A percentile compares a stretch with the other conserved stretches of the same genome.
phyloP scores from a whole-genome alignment of 2,113 vertebrate genomes.

The Mionectes macconnelli region DNA sequence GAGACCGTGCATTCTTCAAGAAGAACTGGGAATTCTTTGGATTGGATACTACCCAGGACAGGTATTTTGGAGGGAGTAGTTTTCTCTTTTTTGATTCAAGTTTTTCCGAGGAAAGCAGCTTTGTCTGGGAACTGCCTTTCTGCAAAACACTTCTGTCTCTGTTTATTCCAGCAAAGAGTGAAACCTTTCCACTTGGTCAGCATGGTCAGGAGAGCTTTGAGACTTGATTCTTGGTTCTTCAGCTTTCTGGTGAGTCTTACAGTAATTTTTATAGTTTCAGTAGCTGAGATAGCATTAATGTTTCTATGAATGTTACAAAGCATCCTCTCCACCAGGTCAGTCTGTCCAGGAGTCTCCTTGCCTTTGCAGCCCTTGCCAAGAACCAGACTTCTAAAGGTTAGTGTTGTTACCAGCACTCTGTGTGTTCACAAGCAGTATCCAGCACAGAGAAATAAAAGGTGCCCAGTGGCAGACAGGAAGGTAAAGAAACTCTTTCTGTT shows the following conservation, averaged over 20 bases:
- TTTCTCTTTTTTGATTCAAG: neutral
- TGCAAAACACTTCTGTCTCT: neutral
- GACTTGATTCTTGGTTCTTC: slow-evolving; percentile 16
- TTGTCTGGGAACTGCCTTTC: neutral
- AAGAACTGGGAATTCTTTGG: neutral
- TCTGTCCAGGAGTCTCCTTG: slow-evolving; percentile 36
- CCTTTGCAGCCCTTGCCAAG: slow-evolving; percentile 29
- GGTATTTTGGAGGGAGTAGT: neutral
- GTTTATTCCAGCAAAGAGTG: neutral
- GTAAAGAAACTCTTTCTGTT: neutral
- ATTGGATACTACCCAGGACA: neutral
- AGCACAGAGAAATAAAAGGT: neutral
- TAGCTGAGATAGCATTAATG: neutral
- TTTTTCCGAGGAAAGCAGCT: neutral
- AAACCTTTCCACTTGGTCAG: neutral
- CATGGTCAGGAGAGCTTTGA: neutral
- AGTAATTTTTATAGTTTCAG: neutral
- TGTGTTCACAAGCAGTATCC: neutral
- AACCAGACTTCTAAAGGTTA: slow-evolving; percentile 54
- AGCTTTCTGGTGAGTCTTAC: slow-evolving; percentile 54
- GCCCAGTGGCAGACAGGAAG: neutral
- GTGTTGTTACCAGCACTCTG: neutral
- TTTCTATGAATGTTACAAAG: neutral
- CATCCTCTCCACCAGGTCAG: neutral
- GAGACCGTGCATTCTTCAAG: neutral